Conservation (phyloP, 2,888 invertebrate species). For the Drosophila quinaria region DNA sequence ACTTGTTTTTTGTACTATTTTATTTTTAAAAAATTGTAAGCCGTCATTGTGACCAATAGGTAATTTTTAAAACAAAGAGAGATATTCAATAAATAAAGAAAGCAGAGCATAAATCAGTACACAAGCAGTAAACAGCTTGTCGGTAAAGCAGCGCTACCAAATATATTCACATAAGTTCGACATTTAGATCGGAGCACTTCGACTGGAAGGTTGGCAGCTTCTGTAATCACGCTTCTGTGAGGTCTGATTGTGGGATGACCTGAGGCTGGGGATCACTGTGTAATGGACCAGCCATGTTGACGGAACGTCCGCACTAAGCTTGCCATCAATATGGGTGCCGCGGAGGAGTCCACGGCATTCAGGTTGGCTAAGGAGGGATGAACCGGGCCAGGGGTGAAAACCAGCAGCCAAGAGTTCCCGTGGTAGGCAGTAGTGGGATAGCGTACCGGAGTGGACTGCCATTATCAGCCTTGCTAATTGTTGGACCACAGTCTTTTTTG, state of each 20-base stretch:
- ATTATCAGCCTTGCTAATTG: constrained; percentile 94
- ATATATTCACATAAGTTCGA: background rate
- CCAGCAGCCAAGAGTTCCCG: constrained; percentile 99
- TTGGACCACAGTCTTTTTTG: constrained; percentile 90
- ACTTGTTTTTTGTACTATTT: background rate
- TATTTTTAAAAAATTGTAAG: background rate
- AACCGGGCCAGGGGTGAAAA: constrained; percentile 99
- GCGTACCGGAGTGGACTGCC: constrained; percentile 97
- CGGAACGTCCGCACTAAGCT: constrained; percentile 98
- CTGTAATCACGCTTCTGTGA: constrained; percentile 99
- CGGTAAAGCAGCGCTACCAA: constrained; percentile 8
- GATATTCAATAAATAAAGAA: background rate
- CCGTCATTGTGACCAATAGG: background rate
- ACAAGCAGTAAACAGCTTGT: background rate
- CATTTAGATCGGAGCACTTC: background rate
- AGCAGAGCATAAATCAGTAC: background rate
- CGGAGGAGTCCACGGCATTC: constrained; percentile 93
- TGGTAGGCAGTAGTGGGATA: constrained; percentile 99
- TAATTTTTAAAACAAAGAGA: background rate
- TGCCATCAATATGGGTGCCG: constrained; percentile 97
- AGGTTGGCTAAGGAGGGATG: constrained; percentile 99
- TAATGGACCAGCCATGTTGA: constrained; percentile 89
- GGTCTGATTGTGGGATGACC: constrained; percentile 96
- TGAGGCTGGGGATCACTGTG: constrained; percentile 94
- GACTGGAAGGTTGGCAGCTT: constrained; percentile 98